A percentile compares a stretch with the other conserved stretches of the same genome.
phyloP scores from a whole-genome alignment of 2,113 vertebrate genomes.

The Pao palembangensis region DNA sequence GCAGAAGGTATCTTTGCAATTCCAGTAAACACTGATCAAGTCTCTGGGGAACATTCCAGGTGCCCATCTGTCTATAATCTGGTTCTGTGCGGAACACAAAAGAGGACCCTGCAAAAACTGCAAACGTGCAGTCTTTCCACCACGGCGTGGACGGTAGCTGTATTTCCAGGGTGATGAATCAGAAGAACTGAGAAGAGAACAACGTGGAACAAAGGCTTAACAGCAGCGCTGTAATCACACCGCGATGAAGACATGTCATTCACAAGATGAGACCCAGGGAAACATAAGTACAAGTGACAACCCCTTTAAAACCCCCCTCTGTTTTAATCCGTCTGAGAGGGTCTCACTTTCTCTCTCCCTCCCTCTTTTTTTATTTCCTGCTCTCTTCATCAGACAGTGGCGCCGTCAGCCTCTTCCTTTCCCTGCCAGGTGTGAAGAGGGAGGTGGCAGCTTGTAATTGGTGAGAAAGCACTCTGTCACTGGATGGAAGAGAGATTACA shows the following conservation, averaged over 20 bases:
- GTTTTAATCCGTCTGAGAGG: slow-evolving; percentile 30
- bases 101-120: too few species aligned
- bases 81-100: too few species aligned
- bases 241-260: slow-evolving; percentile 23
- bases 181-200: neutral
- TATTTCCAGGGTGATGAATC: too few species aligned
- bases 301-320: slow-evolving; percentile 38
- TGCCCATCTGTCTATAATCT: too few species aligned
- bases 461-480: slow-evolving; percentile 71
- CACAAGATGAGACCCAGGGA: slow-evolving; percentile 39
- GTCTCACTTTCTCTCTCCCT: neutral
- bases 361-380: neutral
- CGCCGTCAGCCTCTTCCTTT: slow-evolving; percentile 41
- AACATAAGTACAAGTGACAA: slow-evolving; percentile 49
- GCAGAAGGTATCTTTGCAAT: too few species aligned
- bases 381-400: slow-evolving; percentile 14
- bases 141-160: too few species aligned
- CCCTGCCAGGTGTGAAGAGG: slow-evolving; percentile 70
- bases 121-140: too few species aligned
- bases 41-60: too few species aligned
- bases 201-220: neutral
- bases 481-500: slow-evolving; percentile 54
- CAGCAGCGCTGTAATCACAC: slow-evolving; percentile 17
- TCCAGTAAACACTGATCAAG: too few species aligned
- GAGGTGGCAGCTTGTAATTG: slow-evolving; percentile 70